These are phyloP conservation scores for Apotomis turbidana DNA, from an alignment of 2,888 invertebrate species.

Conservation along the genomic window DNA sequence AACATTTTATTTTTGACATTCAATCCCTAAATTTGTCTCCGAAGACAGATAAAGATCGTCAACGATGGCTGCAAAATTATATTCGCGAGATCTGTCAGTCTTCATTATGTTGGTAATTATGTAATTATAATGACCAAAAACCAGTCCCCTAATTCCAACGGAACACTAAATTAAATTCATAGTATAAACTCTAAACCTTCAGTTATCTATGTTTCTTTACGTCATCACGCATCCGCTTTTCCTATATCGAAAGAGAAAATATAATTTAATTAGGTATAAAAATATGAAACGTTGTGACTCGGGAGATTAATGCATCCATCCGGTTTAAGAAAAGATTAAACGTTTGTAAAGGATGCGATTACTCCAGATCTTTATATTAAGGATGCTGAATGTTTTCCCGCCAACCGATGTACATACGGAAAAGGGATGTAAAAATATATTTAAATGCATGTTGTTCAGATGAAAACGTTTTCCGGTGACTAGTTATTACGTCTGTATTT, in stretches of 20 bases:
- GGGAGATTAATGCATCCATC: conserved; percentile 34
- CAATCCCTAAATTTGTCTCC: too few species aligned
- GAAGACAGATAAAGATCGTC: too few species aligned
- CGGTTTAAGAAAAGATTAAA: conserved; percentile 34
- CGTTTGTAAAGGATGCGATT: conserved; percentile 36
- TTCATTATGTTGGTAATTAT: too few species aligned
- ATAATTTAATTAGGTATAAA: conserved; percentile 24
- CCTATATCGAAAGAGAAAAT: conserved; percentile 10
- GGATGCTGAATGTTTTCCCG: conserved; percentile 20
- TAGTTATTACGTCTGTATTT: conserved; percentile 12
- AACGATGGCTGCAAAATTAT: too few species aligned
- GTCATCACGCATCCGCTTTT: conserved; percentile 12
- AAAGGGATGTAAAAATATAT: conserved; percentile 19
- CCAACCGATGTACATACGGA: conserved; percentile 13
- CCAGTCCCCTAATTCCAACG: too few species aligned
- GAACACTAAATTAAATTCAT: neutral
- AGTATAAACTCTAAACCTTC: neutral
- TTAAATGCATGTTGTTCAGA: neutral
- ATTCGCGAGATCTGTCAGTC: too few species aligned
- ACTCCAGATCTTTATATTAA: conserved; percentile 26
- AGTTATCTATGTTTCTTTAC: neutral
- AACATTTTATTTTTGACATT: too few species aligned
- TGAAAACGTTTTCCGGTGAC: neutral
- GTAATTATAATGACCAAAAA: too few species aligned
- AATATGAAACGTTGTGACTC: conserved; percentile 25